Conservation (phyloP, 2,888 invertebrate genomes). For the Erebia aethiops region DNA sequence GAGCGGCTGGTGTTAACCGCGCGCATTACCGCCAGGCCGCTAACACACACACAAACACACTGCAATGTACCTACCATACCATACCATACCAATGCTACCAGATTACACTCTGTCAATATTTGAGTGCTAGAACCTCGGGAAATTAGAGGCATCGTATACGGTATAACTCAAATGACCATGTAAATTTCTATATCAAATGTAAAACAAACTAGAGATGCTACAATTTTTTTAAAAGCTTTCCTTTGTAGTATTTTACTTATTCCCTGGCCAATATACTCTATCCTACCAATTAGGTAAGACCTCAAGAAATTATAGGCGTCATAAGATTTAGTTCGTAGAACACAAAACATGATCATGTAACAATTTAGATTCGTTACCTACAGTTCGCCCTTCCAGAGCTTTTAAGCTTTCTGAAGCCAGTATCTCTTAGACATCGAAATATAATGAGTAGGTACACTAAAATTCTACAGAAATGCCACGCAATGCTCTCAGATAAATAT, state of each 20-base stretch:
- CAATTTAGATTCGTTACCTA: too few relatives aligned
- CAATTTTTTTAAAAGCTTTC: conserved; percentile 6
- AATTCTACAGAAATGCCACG: too few relatives aligned
- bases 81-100: conserved; percentile 52
- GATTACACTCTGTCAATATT: conserved; percentile 81
- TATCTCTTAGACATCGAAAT: too few relatives aligned
- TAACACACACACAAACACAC: conserved; percentile 60
- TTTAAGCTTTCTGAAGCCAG: too few relatives aligned
- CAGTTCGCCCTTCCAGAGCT: too few relatives aligned
- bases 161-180: conserved; percentile 39
- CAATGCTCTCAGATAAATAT: too few relatives aligned
- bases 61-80: conserved; percentile 38
- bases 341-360: too few relatives aligned
- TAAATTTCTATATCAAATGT: conserved; percentile 39
- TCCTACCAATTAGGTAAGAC: too few relatives aligned
- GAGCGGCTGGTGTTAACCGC: conserved; percentile 67
- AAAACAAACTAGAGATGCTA: conserved; percentile 27
- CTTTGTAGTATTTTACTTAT: background rate
- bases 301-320: too few relatives aligned
- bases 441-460: too few relatives aligned
- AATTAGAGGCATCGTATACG: conserved; percentile 35
- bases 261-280: too few relatives aligned
- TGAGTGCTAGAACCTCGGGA: conserved; percentile 50
- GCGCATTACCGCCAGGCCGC: conserved; percentile 71
- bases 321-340: too few relatives aligned